A percentile compares a stretch with the other conserved stretches of the same genome.
Conservation (phyloP, 2,113 vertebrate species). For the Sporophila hypoxantha region DNA sequence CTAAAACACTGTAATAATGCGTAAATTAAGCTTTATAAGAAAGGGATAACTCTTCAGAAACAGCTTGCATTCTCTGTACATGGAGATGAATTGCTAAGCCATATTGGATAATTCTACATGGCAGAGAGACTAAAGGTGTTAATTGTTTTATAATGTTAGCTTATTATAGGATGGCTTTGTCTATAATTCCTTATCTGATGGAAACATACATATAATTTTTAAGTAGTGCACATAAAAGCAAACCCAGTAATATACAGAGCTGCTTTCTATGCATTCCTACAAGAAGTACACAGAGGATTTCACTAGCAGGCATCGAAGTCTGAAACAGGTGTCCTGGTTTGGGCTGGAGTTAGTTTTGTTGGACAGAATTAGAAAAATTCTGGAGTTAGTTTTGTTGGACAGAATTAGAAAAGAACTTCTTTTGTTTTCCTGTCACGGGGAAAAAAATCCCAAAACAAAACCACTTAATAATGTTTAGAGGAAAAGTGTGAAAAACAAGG, state of each 20-base stretch:
- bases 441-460: accelerated
- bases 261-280: not conserved
- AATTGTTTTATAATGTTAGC: not conserved
- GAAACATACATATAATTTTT: not conserved
- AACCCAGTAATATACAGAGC: not conserved
- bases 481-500: not conserved
- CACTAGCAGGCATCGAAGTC: not conserved
- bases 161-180: not conserved
- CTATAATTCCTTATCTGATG: not conserved
- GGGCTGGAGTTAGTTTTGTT: not conserved
- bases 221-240: not conserved
- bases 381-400: not conserved
- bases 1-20: constrained; percentile 40
- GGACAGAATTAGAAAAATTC: too few species aligned
- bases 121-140: not conserved
- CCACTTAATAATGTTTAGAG: not conserved
- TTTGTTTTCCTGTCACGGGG: not conserved
- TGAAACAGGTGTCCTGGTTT: not conserved
- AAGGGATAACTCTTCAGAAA: constrained; percentile 5
- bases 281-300: not conserved
- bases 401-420: not conserved
- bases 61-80: not conserved
- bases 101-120: not conserved
- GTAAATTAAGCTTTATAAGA: constrained; percentile 41
- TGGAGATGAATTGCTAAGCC: not conserved